Evolutionary conservation across 2,113 vertebrate species (phyloP).

Genomic region (Ophthalmolycus amberensis): DNA sequence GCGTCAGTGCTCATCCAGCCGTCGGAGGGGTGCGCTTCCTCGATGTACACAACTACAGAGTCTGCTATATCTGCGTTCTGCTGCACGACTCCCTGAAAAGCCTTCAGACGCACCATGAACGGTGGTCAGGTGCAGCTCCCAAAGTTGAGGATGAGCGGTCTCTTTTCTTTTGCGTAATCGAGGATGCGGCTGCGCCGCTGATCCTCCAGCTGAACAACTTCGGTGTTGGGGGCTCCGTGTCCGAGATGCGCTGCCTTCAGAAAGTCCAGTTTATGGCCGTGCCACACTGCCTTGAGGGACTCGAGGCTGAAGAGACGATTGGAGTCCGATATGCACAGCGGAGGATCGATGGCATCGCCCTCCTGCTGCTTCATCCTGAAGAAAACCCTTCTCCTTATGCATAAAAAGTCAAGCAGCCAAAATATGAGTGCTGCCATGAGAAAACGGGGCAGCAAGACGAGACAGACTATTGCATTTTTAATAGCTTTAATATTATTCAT

Average conservation of each 20-base stretch:
- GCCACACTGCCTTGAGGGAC: conserved; percentile 96
- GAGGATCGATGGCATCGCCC: conserved; percentile 88
- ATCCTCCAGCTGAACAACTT: conserved; percentile 90
- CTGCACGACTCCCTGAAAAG: conserved; percentile 91
- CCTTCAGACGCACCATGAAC: conserved; percentile 96
- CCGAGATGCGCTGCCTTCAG: conserved; percentile 94
- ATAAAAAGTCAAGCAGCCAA: conserved; percentile 96
- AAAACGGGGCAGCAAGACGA: conserved; percentile 93
- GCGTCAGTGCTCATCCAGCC: conserved; percentile 97
- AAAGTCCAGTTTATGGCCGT: conserved; percentile 95
- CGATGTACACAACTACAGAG: conserved; percentile 96
- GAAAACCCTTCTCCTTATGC: conserved; percentile 91
- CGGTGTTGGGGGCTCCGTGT: conserved; percentile 90
- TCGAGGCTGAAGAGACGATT: conserved; percentile 94
- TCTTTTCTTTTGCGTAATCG: conserved; percentile 88
- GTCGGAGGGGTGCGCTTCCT: conserved; percentile 97
- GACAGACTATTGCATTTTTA: conserved; percentile 90
- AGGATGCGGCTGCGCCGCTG: conserved; percentile 86
- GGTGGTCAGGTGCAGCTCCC: conserved; percentile 99
- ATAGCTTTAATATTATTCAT: conserved; percentile 89
- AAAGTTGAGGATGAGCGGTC: conserved; percentile 96
- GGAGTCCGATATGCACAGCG: conserved; percentile 93
- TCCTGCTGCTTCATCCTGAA: conserved; percentile 80
- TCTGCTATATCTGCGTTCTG: conserved; percentile 92
- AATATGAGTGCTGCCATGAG: conserved; percentile 92